Conservation (phyloP, 2,113 vertebrate species). For the Gymnogyps californianus region DNA sequence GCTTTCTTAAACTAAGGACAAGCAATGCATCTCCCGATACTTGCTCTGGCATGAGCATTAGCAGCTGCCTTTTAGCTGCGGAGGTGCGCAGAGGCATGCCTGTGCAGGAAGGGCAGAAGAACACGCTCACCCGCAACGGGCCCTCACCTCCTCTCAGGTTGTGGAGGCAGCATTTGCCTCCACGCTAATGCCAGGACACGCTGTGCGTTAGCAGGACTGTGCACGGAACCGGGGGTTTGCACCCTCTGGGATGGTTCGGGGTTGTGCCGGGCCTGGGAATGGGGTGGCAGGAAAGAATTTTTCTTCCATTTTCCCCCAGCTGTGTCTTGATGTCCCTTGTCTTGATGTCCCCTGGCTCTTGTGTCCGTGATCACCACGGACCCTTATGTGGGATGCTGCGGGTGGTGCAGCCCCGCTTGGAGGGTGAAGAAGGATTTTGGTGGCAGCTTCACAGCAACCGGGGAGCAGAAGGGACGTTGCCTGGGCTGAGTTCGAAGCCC, state of each 20-base stretch:
- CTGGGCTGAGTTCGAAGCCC: not conserved
- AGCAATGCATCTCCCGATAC: not conserved
- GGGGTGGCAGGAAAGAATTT: not conserved
- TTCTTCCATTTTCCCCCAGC: not conserved
- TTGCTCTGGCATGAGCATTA: too few species aligned
- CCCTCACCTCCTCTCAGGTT: not conserved
- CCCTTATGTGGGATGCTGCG: fast-evolving
- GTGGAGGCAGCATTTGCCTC: not conserved
- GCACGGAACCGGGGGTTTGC: not conserved
- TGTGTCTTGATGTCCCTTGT: too few species aligned
- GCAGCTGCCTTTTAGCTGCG: not conserved
- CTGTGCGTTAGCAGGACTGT: fast-evolving
- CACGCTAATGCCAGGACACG: not conserved
- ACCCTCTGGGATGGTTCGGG: not conserved
- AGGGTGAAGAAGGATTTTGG: not conserved
- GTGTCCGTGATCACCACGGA: not conserved
- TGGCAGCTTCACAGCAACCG: not conserved
- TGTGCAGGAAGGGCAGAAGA: not conserved
- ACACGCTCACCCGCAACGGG: fast-evolving
- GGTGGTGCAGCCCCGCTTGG: not conserved
- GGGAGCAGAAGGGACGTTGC: not conserved
- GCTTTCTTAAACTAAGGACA: not conserved
- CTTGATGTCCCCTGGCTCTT: not conserved
- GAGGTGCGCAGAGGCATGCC: not conserved
- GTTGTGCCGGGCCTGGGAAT: not conserved